A percentile compares a stretch with the other conserved stretches of the same genome.
Conservation (phyloP, 2,113 vertebrate genomes). For the Chaetodon trifascialis region DNA sequence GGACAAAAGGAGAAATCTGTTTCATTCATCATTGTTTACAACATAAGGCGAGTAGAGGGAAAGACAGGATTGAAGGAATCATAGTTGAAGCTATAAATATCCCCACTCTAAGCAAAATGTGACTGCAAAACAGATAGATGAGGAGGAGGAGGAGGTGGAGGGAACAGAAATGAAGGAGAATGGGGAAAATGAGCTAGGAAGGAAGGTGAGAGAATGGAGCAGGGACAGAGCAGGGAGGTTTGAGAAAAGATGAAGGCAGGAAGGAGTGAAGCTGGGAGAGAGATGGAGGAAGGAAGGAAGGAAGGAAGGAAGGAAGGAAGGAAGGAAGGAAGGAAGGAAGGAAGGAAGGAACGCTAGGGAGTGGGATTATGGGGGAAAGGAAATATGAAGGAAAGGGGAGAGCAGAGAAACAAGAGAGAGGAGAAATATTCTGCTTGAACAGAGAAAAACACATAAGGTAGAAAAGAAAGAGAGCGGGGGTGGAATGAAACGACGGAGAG, state of each 20-base stretch:
- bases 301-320: not conserved
- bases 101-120: conserved; percentile 52
- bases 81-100: conserved; percentile 62
- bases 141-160: conserved; percentile 35
- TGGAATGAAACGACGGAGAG: conserved; percentile 33
- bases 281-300: not conserved
- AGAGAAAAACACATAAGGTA: conserved; percentile 19
- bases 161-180: not conserved
- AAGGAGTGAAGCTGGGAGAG: too few species aligned
- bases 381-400: not conserved
- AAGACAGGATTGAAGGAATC: conserved; percentile 43
- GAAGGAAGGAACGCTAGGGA: not conserved
- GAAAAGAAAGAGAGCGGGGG: conserved; percentile 16
- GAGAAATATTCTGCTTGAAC: not conserved
- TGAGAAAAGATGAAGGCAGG: not conserved
- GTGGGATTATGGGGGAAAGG: not conserved
- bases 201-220: not conserved
- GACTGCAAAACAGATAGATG: conserved; percentile 53
- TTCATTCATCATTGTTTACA: conserved; percentile 25
- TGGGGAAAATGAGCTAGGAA: not conserved
- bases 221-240: not conserved
- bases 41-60: not conserved
- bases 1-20: not conserved
- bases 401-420: not conserved
- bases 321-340: not conserved